A percentile compares a stretch with the other conserved stretches of the same genome.
phyloP scores from a whole-genome alignment of 1,140 invertebrate genomes.

The Lethocerus indicus region DNA sequence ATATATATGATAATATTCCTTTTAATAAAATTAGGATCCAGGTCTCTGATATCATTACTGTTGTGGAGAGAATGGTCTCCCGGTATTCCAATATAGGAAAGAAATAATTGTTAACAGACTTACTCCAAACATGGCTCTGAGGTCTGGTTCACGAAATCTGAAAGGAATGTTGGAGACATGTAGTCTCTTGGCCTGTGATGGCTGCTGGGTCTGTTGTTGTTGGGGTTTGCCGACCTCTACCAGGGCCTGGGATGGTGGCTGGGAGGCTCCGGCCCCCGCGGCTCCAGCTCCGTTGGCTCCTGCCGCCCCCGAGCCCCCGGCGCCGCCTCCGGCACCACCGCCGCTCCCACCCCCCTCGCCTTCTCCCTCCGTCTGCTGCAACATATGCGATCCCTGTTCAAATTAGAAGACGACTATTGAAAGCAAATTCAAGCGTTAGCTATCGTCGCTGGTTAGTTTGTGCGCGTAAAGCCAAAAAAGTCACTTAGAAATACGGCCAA shows the following conservation, averaged over 20 bases:
- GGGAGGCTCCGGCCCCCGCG: conserved; percentile 15
- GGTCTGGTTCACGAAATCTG: conserved; percentile 92
- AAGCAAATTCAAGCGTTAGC: too few species aligned
- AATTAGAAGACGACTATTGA: too few species aligned
- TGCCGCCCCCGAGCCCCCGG: conserved; percentile 20
- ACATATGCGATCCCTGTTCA: too few species aligned
- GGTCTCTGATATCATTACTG: too few species aligned
- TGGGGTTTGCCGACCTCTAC: conserved; percentile 14
- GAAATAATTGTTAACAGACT: conserved; percentile 28
- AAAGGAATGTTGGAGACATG: conserved; percentile 99
- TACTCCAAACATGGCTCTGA: conserved; percentile 95
- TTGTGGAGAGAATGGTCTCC: too few species aligned
- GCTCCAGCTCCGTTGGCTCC: conserved; percentile 18
- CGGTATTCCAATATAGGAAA: too few species aligned
- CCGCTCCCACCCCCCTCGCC: conserved; percentile 17
- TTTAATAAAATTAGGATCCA: too few species aligned
- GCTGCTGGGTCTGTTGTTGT: conserved; percentile 18
- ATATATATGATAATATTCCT: too few species aligned
- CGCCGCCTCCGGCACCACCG: conserved; percentile 19
- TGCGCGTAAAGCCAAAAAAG: too few species aligned
- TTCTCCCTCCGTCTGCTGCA: conserved; percentile 9
- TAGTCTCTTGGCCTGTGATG: conserved; percentile 59
- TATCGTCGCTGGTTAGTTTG: too few species aligned
- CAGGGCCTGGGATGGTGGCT: conserved; percentile 18
- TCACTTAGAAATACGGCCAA: too few species aligned